phyloP scores from a whole-genome alignment of 2,888 invertebrate species.

The Sclerodermus sp. region DNA sequence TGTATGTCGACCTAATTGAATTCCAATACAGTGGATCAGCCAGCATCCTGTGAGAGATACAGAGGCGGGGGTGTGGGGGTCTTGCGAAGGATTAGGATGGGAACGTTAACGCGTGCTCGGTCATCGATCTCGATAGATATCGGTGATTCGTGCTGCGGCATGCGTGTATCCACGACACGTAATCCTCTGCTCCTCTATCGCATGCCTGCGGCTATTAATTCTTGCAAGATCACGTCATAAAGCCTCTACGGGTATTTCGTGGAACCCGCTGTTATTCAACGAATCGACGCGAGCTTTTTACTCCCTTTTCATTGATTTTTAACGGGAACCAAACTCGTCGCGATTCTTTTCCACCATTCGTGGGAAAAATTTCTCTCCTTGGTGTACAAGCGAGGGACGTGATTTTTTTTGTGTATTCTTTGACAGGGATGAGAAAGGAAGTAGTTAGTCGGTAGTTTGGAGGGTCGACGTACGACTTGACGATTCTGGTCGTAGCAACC shows the following conservation, averaged over 20 bases:
- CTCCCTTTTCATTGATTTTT: no score
- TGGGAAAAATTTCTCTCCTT: no score
- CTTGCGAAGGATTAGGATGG: slow-evolving; percentile 9
- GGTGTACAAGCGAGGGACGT: no score
- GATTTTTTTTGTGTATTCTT: no score
- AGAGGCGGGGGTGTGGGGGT: background rate
- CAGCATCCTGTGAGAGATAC: no score
- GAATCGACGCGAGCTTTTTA: no score
- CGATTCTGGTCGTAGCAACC: no score
- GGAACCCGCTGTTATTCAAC: background rate
- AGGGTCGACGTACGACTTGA: no score
- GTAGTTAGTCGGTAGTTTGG: no score
- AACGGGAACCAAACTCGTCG: no score
- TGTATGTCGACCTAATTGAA: slow-evolving; percentile 15
- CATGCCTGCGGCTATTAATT: background rate
- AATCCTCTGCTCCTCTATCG: background rate
- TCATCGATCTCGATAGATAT: slow-evolving; percentile 7
- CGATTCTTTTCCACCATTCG: no score
- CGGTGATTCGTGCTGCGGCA: background rate
- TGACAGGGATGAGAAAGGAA: no score
- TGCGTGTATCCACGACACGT: background rate
- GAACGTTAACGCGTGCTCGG: slow-evolving; percentile 17
- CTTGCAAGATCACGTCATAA: background rate
- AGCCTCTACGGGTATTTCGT: slow-evolving; percentile 6
- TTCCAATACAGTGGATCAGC: slow-evolving; percentile 7